Evolutionary conservation across 2,797 vertebrate species (phyloP), one percentile per base, ranked within the genome.

Genomic region (Onychomys torridus): DNA sequence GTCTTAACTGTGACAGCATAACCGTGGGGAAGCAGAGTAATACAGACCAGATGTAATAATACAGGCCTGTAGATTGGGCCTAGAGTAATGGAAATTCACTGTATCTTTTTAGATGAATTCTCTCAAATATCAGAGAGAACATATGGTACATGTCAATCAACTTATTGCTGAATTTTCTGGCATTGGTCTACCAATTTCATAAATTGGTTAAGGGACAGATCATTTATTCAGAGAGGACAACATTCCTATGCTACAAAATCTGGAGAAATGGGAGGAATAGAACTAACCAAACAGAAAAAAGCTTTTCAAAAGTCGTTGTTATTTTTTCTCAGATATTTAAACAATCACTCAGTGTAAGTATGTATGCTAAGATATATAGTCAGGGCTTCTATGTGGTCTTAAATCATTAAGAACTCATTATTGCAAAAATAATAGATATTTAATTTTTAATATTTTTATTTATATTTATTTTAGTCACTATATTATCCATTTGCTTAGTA

Each of bases 31-130:
- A 13, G 75, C 69, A 94, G 89, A 55, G 69, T 96, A 97, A 97
- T 95, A 83, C 19, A 96, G 63, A 89, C 85, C 97, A 98, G 97
- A 96, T 97, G 97, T 97, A 92, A 95, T 92, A 96, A 96, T 95
- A 94, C 4, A 91, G 81, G 37, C 90, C 89, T 92, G 71, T 19
- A 76, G 27, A 19, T 90, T 52, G 43, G 46, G 57, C 25, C n/a
- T 76, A 65, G 85, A 95, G 92, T 95, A 93, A 92, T 92, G 88
- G 19, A 92, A 96, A 93, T 93, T 90, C 73, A 85, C 61, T 43
- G 3, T 83, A 93, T 92, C 77, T 96, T 92, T 92, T 95, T 82
- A 93, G 85, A 90, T 82, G 93, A 32, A 16, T 55, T 92, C 25
- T 97, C 92, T 98, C 95, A 95, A 89, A 95, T 95, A 96, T 92